Evolutionary conservation across 2,888 invertebrate species (phyloP), one percentile per base, ranked within the genome.

Genomic region (Dichetophora obliterata): DNA sequence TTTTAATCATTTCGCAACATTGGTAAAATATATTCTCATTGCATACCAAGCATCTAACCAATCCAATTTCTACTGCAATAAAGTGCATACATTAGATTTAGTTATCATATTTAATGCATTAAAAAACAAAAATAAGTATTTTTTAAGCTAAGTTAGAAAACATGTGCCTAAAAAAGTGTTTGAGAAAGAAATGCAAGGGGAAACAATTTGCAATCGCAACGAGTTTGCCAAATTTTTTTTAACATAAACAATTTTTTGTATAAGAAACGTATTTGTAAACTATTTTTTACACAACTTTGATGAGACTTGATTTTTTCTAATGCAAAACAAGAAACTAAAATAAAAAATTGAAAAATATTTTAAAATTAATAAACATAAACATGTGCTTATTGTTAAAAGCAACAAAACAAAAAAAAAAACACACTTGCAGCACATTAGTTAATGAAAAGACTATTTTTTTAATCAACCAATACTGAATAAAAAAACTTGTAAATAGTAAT

Each of bases 151-250:
- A 73, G 43, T 77, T 78, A 77, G 82, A 82, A 83, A 85, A 84
- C 84, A 85, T 85, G 86, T 85, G 87, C 84, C 82, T 86, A 84
- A 85, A 84, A 74, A 70, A 19, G 27, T 43, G 22, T 48, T 76
- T 71, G 11, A 24, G 59, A 68, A 68, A 16, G 22, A 37, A 66
- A 54, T 73, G 57, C 69, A 69, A 63, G 50, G 66, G 48, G 50
- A 50, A 68, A 69, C 72, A 61, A 61, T 61, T 61, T 73, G 61
- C 65, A 74, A 65, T 65, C 54, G 74, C 74, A 74, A 74, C 74
- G 34, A 74, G 73, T 77, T 77, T 77, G 77, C 73, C 77, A 77
- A 77, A 69, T 71, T 71, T 71, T n/a, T 70, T 70, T 71, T 31
- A 65, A 52, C 31, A 31, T 34, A 63, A 72, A 48, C 61, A 73